These are phyloP conservation scores for Colletes collaris DNA, from an alignment of 2,888 invertebrate genomes.

Conservation along the genomic window DNA sequence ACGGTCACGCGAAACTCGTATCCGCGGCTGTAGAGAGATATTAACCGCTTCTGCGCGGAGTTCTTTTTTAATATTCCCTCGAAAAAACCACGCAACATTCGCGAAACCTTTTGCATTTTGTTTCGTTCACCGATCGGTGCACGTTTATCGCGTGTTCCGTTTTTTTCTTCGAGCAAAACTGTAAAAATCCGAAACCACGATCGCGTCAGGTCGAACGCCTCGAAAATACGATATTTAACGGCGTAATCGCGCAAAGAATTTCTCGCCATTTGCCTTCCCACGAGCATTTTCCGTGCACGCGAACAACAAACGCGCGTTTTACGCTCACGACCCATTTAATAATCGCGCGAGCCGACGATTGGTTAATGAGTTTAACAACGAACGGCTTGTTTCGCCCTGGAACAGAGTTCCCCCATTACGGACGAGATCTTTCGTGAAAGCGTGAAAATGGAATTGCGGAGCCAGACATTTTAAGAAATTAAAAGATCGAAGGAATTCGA, in stretches of 20 bases:
- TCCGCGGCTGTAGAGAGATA: background rate
- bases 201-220: background rate
- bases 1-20: slow-evolving; percentile 22
- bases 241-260: slow-evolving; percentile 3
- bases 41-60: too few relatives aligned
- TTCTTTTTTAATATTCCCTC: too few relatives aligned
- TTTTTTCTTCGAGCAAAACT: background rate
- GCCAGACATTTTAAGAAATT: too few relatives aligned
- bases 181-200: background rate
- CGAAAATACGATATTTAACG: background rate
- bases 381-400: slow-evolving; percentile 8
- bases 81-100: too few relatives aligned
- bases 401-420: slow-evolving; percentile 1
- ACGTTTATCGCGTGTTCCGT: too few relatives aligned
- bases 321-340: slow-evolving; percentile 32
- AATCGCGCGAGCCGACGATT: slow-evolving; percentile 23
- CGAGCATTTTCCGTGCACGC: slow-evolving; percentile 29
- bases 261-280: slow-evolving; percentile 31
- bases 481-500: too few relatives aligned
- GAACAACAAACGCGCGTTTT: slow-evolving; percentile 13
- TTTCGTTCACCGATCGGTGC: too few relatives aligned
- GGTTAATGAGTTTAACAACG: slow-evolving; percentile 48
- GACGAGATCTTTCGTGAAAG: background rate
- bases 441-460: too few relatives aligned
- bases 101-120: too few relatives aligned